These are phyloP conservation scores for Amphiprion ocellaris DNA, from an alignment of 2,113 vertebrate species.

Conservation along the genomic window DNA sequence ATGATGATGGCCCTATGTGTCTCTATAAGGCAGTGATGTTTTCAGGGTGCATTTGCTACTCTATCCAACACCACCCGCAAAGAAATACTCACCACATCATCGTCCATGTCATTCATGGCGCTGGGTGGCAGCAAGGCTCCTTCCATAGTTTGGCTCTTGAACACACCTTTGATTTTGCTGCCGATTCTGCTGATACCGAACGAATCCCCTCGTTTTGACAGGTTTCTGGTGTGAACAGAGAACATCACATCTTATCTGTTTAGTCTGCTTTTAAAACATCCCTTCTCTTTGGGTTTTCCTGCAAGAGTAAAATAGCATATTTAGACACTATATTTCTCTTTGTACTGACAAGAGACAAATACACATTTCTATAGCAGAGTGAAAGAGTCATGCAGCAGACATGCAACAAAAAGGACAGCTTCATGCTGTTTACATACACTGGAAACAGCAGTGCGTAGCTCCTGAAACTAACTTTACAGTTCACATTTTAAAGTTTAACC, in stretches of 20 bases:
- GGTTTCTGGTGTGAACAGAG: conserved; percentile 80
- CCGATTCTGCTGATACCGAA: conserved; percentile 95
- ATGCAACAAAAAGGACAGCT: neutral
- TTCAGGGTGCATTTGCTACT: too few relatives aligned
- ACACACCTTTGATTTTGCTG: conserved; percentile 96
- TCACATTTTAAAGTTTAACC: too few relatives aligned
- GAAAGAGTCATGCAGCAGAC: conserved; percentile 8
- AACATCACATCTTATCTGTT: neutral
- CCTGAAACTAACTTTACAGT: too few relatives aligned
- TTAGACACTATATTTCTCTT: neutral
- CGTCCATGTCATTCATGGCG: conserved; percentile 86
- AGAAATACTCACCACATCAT: conserved; percentile 87
- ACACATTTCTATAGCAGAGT: too few relatives aligned
- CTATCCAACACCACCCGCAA: too few relatives aligned
- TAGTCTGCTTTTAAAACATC: neutral
- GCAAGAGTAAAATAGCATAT: too few relatives aligned
- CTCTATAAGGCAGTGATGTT: too few relatives aligned
- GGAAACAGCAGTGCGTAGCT: too few relatives aligned
- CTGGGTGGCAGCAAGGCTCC: conserved; percentile 91
- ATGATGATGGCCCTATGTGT: too few relatives aligned
- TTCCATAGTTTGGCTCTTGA: conserved; percentile 94
- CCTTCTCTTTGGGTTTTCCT: neutral
- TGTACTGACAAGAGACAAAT: too few relatives aligned
- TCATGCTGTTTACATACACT: neutral
- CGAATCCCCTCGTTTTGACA: conserved; percentile 91